Conservation (phyloP, 2,113 vertebrate genomes). For the Anolis carolinensis region DNA sequence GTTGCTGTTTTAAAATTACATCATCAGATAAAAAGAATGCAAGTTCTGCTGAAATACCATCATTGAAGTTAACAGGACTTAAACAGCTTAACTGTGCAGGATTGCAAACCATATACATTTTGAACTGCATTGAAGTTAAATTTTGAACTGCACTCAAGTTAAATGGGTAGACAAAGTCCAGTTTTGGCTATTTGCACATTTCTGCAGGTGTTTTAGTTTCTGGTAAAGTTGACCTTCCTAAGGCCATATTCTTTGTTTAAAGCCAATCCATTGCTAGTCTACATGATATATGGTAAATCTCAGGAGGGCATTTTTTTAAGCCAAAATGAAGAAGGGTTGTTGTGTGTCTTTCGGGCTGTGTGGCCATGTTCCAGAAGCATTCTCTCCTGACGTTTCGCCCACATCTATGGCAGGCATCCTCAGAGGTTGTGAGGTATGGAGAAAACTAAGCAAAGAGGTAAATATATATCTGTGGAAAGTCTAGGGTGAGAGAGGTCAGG, state of each 20-base stretch:
- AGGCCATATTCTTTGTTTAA: neutral
- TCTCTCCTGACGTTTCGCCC: no score
- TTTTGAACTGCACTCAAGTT: neutral
- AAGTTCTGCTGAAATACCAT: neutral
- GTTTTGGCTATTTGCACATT: neutral
- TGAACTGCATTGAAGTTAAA: no score
- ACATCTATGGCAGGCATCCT: no score
- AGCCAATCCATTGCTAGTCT: neutral
- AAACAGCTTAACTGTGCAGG: neutral
- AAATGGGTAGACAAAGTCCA: neutral
- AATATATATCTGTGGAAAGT: no score
- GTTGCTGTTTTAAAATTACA: neutral
- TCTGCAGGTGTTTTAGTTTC: neutral
- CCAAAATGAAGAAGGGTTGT: no score
- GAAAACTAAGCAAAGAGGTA: no score
- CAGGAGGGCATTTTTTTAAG: neutral
- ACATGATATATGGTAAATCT: neutral
- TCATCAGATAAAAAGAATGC: neutral
- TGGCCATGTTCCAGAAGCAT: no score
- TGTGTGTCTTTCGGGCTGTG: no score
- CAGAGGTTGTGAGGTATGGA: no score
- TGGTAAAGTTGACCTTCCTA: neutral
- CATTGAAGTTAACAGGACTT: neutral
- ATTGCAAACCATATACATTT: neutral
- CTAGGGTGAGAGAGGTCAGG: no score